phyloP scores from a whole-genome alignment of 2,113 vertebrate species.

The Dipodomys stephensi region DNA sequence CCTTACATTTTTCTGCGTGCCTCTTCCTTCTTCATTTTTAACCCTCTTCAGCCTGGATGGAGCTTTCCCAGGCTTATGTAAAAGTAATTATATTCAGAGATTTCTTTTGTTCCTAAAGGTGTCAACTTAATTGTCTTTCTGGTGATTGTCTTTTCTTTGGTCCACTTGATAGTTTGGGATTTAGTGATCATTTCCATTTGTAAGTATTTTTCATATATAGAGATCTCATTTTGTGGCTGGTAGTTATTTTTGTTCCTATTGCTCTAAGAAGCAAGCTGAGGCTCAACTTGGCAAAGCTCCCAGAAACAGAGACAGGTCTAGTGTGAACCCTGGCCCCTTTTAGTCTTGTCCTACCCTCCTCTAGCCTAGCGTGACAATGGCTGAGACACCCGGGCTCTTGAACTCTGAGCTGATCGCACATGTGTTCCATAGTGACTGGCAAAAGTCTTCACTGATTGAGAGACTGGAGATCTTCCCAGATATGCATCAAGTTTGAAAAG shows the following conservation, averaged over 20 bases:
- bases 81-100: slow-evolving; percentile 85
- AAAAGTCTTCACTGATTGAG: neutral
- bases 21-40: slow-evolving; percentile 64
- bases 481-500: neutral
- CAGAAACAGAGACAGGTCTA: neutral
- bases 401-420: neutral
- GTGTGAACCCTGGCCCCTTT: neutral
- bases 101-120: slow-evolving; percentile 62
- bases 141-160: slow-evolving; percentile 58
- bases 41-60: slow-evolving; percentile 76
- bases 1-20: slow-evolving; percentile 38
- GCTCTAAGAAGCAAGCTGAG: neutral
- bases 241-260: neutral
- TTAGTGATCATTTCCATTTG: neutral
- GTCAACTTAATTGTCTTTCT: slow-evolving; percentile 82
- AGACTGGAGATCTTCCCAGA: neutral
- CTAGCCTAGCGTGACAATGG: too few species aligned
- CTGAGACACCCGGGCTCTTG: neutral
- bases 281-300: neutral
- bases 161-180: slow-evolving; percentile 5
- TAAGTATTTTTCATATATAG: neutral
- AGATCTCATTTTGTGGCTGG: neutral
- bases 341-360: neutral
- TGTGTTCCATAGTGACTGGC: neutral
- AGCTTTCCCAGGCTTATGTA: slow-evolving; percentile 83